Percentiles rank a stretch among this genome's conserved stretches.
phyloP scores from a whole-genome alignment of 1,140 invertebrate genomes.

The Drosophila melanica region DNA sequence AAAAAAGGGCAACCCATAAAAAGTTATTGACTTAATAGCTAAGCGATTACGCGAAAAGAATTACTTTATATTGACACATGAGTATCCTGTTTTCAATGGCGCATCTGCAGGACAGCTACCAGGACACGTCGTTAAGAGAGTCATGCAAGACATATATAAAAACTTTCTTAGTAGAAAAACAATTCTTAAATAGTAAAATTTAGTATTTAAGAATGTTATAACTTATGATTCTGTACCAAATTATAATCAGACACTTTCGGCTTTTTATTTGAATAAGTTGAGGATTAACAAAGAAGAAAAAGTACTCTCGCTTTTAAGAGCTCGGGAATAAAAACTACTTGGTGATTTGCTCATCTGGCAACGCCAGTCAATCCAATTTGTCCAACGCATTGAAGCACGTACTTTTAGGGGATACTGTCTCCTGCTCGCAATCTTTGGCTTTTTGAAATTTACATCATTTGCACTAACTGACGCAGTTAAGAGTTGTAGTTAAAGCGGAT shows the following conservation, averaged over 20 bases:
- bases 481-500: slow-evolving; percentile 5
- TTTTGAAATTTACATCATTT: slow-evolving; percentile 7
- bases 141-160: too few relatives aligned
- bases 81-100: too few relatives aligned
- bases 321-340: not conserved
- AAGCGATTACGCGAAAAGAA: not conserved
- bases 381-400: not conserved
- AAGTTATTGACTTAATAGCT: slow-evolving; percentile 1
- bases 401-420: not conserved
- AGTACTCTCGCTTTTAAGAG: not conserved
- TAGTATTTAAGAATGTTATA: too few relatives aligned
- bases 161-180: too few relatives aligned
- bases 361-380: slow-evolving; percentile 8
- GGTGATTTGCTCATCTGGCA: slow-evolving; percentile 3
- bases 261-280: too few relatives aligned
- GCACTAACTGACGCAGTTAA: slow-evolving; percentile 37
- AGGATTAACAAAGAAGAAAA: not conserved
- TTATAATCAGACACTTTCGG: too few relatives aligned
- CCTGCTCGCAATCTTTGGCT: not conserved
- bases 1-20: not conserved
- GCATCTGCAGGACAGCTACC: too few relatives aligned
- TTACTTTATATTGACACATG: not conserved
- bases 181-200: too few relatives aligned
- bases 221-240: too few relatives aligned
- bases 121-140: too few relatives aligned